Conservation (phyloP, 2,888 invertebrate species). For the Dascillus cervinus region DNA sequence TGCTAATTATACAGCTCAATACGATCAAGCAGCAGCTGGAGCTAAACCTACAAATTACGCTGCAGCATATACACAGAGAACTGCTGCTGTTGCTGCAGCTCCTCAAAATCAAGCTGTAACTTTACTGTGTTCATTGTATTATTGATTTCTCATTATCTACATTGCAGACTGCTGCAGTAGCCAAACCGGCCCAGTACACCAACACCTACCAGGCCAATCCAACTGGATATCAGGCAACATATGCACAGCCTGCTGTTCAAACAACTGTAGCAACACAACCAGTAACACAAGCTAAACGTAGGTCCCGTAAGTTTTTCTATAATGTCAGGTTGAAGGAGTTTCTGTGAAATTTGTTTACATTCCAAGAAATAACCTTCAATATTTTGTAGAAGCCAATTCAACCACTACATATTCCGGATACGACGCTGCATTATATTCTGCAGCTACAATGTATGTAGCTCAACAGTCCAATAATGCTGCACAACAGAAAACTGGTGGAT, state of each 20-base stretch:
- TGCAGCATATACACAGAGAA: slow-evolving; percentile 59
- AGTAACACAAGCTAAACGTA: slow-evolving; percentile 51
- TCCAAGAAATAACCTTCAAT: slow-evolving; percentile 18
- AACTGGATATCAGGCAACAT: slow-evolving; percentile 44
- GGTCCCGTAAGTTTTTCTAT: too few relatives aligned
- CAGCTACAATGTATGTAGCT: slow-evolving; percentile 90
- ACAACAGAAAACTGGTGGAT: slow-evolving; percentile 45
- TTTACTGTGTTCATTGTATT: slow-evolving; percentile 8
- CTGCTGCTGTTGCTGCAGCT: slow-evolving; percentile 35
- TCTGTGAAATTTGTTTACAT: too few relatives aligned
- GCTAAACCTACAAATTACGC: slow-evolving; percentile 66
- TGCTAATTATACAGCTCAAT: slow-evolving; percentile 50
- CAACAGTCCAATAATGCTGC: slow-evolving; percentile 57
- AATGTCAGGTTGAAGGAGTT: too few relatives aligned
- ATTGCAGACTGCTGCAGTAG: slow-evolving; percentile 37
- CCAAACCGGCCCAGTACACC: slow-evolving; percentile 52
- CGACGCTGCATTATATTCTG: slow-evolving; percentile 92
- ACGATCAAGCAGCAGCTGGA: slow-evolving; percentile 50
- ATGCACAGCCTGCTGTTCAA: slow-evolving; percentile 48
- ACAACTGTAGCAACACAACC: slow-evolving; percentile 51
- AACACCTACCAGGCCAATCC: slow-evolving; percentile 52
- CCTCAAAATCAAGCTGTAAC: slow-evolving; percentile 40
- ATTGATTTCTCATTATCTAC: background rate
- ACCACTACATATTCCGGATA: slow-evolving; percentile 76
- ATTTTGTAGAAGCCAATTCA: slow-evolving; percentile 50